Evolutionary conservation across 2,797 vertebrate species (phyloP).

Genomic region (Halcyon chelicuti): DNA sequence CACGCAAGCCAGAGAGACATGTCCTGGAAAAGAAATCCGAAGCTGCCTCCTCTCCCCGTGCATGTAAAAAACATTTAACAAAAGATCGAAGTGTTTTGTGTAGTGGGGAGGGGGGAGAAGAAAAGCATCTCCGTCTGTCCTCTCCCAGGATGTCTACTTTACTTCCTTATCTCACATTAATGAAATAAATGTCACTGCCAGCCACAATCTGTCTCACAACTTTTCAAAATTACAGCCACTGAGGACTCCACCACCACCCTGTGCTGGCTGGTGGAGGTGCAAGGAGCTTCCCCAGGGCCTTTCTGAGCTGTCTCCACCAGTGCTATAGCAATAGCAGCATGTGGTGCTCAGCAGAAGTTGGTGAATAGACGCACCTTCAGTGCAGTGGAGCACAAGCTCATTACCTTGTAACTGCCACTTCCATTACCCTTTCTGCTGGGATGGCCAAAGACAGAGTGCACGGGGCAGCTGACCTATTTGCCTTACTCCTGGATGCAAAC

Average conservation of each 20-base stretch:
- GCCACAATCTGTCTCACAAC: not conserved
- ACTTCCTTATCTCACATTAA: not conserved
- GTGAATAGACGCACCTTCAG: not conserved
- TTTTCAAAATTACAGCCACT: not conserved
- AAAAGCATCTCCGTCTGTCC: not conserved
- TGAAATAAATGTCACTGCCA: not conserved
- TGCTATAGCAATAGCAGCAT: not conserved
- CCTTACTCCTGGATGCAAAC: slow-evolving; percentile 15
- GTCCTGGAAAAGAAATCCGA: slow-evolving; percentile 13
- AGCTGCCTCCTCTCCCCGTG: not conserved
- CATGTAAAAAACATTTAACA: not conserved
- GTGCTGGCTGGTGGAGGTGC: not conserved
- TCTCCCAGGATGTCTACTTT: not conserved
- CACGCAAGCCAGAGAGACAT: not conserved
- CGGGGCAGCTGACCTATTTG: not conserved
- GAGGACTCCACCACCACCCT: not conserved
- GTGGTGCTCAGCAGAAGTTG: not conserved
- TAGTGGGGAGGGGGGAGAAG: not conserved
- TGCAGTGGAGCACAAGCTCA: slow-evolving; percentile 1
- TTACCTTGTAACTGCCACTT: not conserved
- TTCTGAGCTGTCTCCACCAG: not conserved
- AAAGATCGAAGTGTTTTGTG: not conserved
- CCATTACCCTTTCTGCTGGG: not conserved
- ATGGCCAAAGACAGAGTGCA: not conserved
- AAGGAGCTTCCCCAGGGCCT: not conserved